Conservation (phyloP, 2,888 invertebrate species). For the Heliconius erato region DNA sequence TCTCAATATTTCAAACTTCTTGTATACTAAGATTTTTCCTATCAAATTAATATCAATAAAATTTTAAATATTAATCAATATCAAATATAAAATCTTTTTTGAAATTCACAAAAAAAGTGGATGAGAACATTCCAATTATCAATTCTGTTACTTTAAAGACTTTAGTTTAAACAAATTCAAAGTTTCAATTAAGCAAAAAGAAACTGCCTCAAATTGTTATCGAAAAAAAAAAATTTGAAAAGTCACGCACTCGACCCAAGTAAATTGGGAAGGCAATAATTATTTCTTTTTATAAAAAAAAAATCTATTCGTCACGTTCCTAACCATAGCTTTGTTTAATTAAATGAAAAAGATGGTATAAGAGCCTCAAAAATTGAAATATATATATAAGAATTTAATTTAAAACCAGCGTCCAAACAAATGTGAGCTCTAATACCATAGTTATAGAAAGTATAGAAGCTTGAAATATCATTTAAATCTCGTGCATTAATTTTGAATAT, state of each 20-base stretch:
- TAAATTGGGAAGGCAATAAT: constrained; percentile 16
- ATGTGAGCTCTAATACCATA: neutral
- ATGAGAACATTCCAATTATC: neutral
- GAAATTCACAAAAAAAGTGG: neutral
- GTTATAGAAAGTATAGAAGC: neutral
- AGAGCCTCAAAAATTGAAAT: neutral
- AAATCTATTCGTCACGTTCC: constrained; percentile 24
- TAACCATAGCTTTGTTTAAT: constrained; percentile 36
- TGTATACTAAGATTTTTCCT: too few relatives aligned
- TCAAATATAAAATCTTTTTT: too few relatives aligned
- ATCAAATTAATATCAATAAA: too few relatives aligned
- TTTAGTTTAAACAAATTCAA: neutral
- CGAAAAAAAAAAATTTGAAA: constrained; percentile 12
- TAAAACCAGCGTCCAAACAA: neutral
- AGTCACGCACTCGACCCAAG: constrained; percentile 17
- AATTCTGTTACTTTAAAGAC: constrained; percentile 4
- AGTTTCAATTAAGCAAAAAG: neutral
- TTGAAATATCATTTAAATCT: neutral
- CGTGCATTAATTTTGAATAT: constrained; percentile 25
- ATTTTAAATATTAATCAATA: too few relatives aligned
- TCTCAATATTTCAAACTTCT: too few relatives aligned
- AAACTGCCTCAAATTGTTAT: neutral
- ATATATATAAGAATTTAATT: constrained; percentile 27
- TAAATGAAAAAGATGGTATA: constrained; percentile 21
- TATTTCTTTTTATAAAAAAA: neutral